Evolutionary conservation across 2,888 invertebrate genomes (phyloP), one percentile per base, ranked within the genome.

Genomic region (Seira musarum): DNA sequence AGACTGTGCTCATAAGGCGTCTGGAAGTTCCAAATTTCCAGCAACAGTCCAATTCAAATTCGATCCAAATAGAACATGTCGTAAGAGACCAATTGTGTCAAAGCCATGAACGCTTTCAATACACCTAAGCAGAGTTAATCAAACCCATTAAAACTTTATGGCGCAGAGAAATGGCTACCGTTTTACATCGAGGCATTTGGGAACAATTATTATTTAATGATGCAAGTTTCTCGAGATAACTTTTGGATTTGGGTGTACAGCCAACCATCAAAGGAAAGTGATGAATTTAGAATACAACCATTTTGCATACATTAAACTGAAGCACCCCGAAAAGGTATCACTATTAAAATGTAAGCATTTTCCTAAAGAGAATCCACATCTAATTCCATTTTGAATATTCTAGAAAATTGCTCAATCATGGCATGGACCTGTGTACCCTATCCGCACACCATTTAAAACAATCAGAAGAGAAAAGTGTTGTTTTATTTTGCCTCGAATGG

Each of bases 191-290:
- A 82, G 67, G 77, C 79, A 1, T 85, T 68, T 79, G 84, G 71
- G 3, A 74, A 82, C 19, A 69, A 79, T 17, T 86, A 82, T 63
- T 86, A 68, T 64, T 78, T 86, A 8, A 85, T 86, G 85, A 76
- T 86, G 81, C 81, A 85, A 69, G 67, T 82, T 13, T 30, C 61
- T 1, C 72, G 84, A 5, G 81, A 83, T 5, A 69, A 72, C 17
- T 84, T 82, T 35, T 84, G 81, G 75, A 67, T 84, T 49, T 86
- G 86, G 86, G 82, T 84, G 2, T 85, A 82, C 80, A 57, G 73
- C 2, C 86, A 86, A 25, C 53, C 78, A 8, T 64, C 67, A 1
- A 83, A 80, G 65, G 82, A 82, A n/a, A 81, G 83, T 19, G 77
- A 73, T 21, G 69, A 82, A 8, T n/a, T 57, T 67, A 40, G 81